Conservation (phyloP, 2,113 vertebrate genomes). For the Eptatretus burgeri region DNA sequence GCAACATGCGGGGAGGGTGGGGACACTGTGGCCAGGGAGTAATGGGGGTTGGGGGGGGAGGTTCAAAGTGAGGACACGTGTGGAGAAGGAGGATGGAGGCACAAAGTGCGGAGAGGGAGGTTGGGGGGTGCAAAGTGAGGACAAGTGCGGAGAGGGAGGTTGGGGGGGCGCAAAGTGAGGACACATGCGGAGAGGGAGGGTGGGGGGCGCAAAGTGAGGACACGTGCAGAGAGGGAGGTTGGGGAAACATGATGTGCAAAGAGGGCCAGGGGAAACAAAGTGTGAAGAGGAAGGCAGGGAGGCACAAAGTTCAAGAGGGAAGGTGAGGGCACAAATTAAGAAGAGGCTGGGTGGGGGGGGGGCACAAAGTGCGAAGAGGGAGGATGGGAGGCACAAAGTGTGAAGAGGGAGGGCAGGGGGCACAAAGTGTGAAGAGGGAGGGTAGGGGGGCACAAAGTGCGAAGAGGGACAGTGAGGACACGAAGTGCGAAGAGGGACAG, state of each 20-base stretch:
- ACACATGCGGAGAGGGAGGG: conserved; percentile 11
- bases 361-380: neutral
- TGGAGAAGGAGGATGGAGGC: neutral
- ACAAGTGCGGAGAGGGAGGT: conserved; percentile 10
- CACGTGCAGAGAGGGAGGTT: no score
- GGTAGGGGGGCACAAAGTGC: conserved; percentile 16
- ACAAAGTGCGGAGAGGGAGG: neutral
- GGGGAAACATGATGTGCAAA: no score
- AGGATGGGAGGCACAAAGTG: conserved; percentile 5
- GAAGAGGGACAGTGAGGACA: conserved; percentile 18
- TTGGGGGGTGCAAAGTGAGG: no score
- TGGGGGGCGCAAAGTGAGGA: no score
- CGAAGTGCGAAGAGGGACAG: conserved; percentile 17
- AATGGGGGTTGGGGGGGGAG: conserved; percentile 8
- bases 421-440: conserved; percentile 14
- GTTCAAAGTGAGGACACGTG: neutral
- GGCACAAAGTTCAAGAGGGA: no score
- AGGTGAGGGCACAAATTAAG: no score
- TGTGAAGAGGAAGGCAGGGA: no score
- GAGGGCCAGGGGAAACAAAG: no score
- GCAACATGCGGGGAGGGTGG: neutral
- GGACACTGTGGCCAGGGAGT: neutral
- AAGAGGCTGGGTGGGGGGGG: conserved; percentile 10
- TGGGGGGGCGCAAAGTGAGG: conserved; percentile 11
- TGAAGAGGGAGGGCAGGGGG: conserved; percentile 6